These are phyloP conservation scores for Tipula helvola DNA, from an alignment of 2,888 invertebrate genomes.

Conservation along the genomic window DNA sequence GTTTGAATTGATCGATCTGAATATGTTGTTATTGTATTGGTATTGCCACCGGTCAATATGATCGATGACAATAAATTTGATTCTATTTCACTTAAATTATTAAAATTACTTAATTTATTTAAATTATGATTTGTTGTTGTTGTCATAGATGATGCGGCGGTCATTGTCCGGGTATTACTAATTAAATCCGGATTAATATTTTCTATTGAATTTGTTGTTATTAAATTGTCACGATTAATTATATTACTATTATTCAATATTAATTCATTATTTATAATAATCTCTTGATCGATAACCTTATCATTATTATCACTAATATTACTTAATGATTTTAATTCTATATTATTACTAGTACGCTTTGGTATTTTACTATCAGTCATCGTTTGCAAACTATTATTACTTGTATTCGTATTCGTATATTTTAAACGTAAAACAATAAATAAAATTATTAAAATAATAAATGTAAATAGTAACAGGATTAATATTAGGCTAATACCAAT, in stretches of 20 bases:
- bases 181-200: slow-evolving; percentile 34
- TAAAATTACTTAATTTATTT: slow-evolving; percentile 24
- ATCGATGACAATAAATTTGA: slow-evolving; percentile 21
- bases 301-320: not conserved
- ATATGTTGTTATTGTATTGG: slow-evolving; percentile 44
- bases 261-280: slow-evolving; percentile 31
- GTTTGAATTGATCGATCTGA: slow-evolving; percentile 32
- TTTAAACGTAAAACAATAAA: slow-evolving; percentile 55
- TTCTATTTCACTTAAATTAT: slow-evolving; percentile 33
- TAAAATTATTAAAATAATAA: slow-evolving; percentile 52
- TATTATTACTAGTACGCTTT: slow-evolving; percentile 32
- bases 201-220: slow-evolving; percentile 27
- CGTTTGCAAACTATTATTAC: not conserved
- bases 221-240: slow-evolving; percentile 4
- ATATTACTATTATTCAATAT: slow-evolving; percentile 22
- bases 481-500: slow-evolving; percentile 64
- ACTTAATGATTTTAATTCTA: slow-evolving; percentile 22
- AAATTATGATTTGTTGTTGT: not conserved
- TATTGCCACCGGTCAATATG: slow-evolving; percentile 40
- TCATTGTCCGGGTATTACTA: slow-evolving; percentile 39
- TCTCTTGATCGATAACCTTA: slow-evolving; percentile 39
- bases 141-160: slow-evolving; percentile 35
- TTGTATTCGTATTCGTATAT: slow-evolving; percentile 40
- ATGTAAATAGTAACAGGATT: slow-evolving; percentile 49
- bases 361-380: slow-evolving; percentile 55